Conservation (phyloP, 2,888 invertebrate genomes). For the Lymantria monacha region DNA sequence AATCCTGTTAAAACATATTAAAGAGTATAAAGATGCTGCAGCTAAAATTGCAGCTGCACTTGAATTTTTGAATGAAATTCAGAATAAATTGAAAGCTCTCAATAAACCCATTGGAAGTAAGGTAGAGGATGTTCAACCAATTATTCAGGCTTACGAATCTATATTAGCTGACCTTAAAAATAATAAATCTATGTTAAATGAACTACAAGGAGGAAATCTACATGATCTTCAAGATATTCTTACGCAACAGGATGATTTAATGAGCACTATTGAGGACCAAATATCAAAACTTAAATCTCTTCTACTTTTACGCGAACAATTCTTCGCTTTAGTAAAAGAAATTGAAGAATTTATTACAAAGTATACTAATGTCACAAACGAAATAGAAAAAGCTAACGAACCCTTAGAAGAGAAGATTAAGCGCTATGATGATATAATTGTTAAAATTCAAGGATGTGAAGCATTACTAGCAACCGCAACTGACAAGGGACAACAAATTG, state of each 20-base stretch:
- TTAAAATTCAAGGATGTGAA: constrained; percentile 94
- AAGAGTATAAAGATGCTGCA: constrained; percentile 91
- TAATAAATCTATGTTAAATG: constrained; percentile 89
- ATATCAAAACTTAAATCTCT: constrained; percentile 90
- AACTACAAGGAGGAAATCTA: constrained; percentile 88
- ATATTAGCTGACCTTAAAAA: constrained; percentile 89
- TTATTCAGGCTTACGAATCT: constrained; percentile 89
- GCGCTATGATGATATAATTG: constrained; percentile 92
- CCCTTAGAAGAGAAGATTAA: constrained; percentile 93
- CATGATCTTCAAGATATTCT: constrained; percentile 91
- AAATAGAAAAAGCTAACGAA: constrained; percentile 92
- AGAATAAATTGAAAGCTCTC: constrained; percentile 90
- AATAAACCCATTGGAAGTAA: constrained; percentile 93
- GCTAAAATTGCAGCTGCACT: constrained; percentile 90
- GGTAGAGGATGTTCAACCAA: constrained; percentile 94
- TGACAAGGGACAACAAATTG: constrained; percentile 96
- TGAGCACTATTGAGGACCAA: constrained; percentile 92
- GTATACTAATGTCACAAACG: constrained; percentile 91
- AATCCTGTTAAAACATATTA: constrained; percentile 88
- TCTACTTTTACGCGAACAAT: constrained; percentile 92
- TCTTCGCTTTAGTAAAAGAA: constrained; percentile 92
- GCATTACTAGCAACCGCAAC: constrained; percentile 92
- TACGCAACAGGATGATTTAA: constrained; percentile 92
- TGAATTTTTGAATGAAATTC: constrained; percentile 90
- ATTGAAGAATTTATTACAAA: constrained; percentile 93